Evolutionary conservation across 2,888 invertebrate genomes (phyloP).

Genomic region (Microplitis deprimator): DNA sequence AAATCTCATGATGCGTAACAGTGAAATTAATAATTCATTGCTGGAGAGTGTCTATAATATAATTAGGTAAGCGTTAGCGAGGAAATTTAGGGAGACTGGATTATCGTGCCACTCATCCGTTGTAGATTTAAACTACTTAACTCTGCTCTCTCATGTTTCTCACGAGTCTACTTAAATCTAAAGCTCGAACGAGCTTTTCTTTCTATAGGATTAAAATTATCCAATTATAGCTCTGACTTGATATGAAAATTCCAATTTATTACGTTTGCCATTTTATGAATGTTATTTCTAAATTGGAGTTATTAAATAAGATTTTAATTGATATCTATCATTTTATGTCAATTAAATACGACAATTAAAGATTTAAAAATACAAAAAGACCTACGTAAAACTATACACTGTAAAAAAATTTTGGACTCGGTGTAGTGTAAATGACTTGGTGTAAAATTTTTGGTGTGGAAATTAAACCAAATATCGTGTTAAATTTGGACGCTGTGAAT

Average conservation of each 20-base stretch:
- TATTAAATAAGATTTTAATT: too few relatives aligned
- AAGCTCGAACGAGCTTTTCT: constrained; percentile 21
- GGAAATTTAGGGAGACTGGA: constrained; percentile 9
- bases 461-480: too few relatives aligned
- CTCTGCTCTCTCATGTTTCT: constrained; percentile 12
- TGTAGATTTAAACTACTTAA: constrained; percentile 18
- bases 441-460: too few relatives aligned
- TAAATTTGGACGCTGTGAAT: too few relatives aligned
- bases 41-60: constrained; percentile 27
- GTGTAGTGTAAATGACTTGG: too few relatives aligned
- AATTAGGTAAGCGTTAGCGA: constrained; percentile 32
- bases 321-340: too few relatives aligned
- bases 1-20: not conserved
- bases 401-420: too few relatives aligned
- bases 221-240: not conserved
- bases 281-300: not conserved
- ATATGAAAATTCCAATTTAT: not conserved
- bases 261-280: not conserved
- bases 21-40: constrained; percentile 13
- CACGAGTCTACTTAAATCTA: constrained; percentile 9
- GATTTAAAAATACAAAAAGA: too few relatives aligned
- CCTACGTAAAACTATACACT: too few relatives aligned
- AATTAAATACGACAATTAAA: too few relatives aligned
- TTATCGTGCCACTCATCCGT: constrained; percentile 23
- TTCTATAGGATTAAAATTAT: not conserved